These are phyloP conservation scores for Anseranas semipalmata DNA, from an alignment of 2,113 vertebrate genomes.

Conservation along the genomic window DNA sequence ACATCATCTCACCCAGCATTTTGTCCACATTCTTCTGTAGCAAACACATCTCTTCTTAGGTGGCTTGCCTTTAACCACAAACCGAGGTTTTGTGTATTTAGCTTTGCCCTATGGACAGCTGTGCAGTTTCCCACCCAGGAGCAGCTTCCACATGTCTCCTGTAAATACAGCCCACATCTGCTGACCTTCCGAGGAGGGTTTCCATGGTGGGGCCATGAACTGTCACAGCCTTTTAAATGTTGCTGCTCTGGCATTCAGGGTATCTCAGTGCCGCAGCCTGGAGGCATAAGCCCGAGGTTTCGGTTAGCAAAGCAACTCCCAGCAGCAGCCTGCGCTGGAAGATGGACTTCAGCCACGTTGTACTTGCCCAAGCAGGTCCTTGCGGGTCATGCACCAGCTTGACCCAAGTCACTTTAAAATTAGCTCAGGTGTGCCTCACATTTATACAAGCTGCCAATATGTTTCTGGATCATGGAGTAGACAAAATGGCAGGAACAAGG, in stretches of 20 bases:
- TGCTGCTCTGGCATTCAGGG: not conserved
- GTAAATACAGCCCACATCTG: constrained; percentile 19
- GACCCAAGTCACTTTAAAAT: not conserved
- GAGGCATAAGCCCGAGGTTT: not conserved
- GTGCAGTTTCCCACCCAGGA: not conserved
- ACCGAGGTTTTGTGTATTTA: constrained; percentile 17
- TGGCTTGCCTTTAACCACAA: not conserved
- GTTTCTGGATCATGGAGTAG: not conserved
- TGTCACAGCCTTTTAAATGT: not conserved
- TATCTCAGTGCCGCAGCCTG: not conserved
- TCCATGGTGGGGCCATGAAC: not conserved
- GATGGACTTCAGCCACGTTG: not conserved
- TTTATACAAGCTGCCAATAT: not conserved
- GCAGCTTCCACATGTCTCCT: constrained; percentile 7
- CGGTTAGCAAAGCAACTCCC: not conserved
- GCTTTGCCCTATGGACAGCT: constrained; percentile 22
- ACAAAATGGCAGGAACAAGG: not conserved
- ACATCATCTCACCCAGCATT: not conserved
- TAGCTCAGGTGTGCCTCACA: not conserved
- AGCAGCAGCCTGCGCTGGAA: not conserved
- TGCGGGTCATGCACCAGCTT: not conserved
- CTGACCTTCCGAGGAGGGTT: constrained; percentile 1
- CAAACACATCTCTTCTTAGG: constrained; percentile 22
- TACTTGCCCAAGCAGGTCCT: not conserved
- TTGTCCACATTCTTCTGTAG: not conserved